Evolutionary conservation across 2,888 invertebrate genomes (phyloP), one percentile per base, ranked within the genome.

Genomic region (Tachina lurida): DNA sequence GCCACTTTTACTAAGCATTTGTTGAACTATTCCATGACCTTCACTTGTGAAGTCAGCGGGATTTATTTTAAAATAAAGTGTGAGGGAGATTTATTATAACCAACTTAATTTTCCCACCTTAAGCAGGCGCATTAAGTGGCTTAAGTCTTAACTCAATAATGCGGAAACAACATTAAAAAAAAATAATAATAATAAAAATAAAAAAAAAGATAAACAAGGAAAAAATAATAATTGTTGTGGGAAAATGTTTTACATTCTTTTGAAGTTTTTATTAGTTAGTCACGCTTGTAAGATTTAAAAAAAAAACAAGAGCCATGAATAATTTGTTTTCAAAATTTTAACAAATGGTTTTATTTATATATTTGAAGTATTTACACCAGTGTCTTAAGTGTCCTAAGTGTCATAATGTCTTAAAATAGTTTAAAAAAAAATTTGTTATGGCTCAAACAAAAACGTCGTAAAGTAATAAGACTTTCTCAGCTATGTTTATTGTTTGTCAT

Each of bases 91-190:
- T 70, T 39, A 13, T 74, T 63, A n/a, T 39, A 19, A 17, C 10
- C 52, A 41, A 31, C 54, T 65, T 7, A 3, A 43, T 77, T 76
- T 77, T 83, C 77, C 77, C 83, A 83, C 77, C 83, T 77, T 73
- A 67, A 71, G 73, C 73, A 73, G 83, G 65, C 77, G 65, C 77
- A 67, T 68, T 83, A 83, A 83, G 67, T 77, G 77, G 43, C 43
- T 74, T 76, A 76, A 65, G 10, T 56, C 13, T 76, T 17, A 45
- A 65, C 39, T 58, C 17, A 68, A 71, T 47, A 79, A 79, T 79
- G 79, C 79, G 79, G 79, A 79, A 79, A 79, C 54, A 54, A 49
- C 7, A 71, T 15, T 31, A 63, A 63, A 54, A 52, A 67, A 63
- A 49, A n/a, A n/a, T n/a, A n/a, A 12, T 22, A 22, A 22, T 22